Evolutionary conservation across 1,140 invertebrate genomes (phyloP).

Genomic region (Cherax quadricarinatus): DNA sequence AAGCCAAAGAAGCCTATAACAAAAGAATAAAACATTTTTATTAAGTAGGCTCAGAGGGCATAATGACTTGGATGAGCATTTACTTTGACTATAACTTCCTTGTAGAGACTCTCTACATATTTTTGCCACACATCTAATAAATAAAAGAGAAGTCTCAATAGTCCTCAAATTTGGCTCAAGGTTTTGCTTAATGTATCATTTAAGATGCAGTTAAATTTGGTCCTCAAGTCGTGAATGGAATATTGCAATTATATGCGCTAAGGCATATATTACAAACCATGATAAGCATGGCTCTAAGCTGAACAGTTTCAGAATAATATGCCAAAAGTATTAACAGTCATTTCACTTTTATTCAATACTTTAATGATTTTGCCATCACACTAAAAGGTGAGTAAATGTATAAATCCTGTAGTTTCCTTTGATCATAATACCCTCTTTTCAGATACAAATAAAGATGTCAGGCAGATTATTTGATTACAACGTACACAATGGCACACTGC

Average conservation of each 20-base stretch:
- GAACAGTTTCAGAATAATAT: no score
- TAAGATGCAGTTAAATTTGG: no score
- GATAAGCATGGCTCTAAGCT: no score
- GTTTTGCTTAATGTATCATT: background rate
- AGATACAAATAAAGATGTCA: background rate
- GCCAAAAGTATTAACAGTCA: background rate
- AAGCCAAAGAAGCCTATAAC: background rate
- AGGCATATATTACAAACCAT: no score
- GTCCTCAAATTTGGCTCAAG: background rate
- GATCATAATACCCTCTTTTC: background rate
- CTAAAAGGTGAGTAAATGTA: background rate
- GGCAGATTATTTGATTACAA: background rate
- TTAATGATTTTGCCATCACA: background rate
- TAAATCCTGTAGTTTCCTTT: background rate
- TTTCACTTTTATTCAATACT: background rate
- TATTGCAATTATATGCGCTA: no score
- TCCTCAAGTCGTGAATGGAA: no score
- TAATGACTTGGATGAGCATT: background rate
- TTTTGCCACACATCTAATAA: background rate
- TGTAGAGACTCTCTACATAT: background rate
- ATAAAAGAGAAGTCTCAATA: background rate
- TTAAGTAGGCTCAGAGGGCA: background rate
- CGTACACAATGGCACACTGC: background rate
- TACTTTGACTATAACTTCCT: background rate
- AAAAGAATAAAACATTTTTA: background rate